A percentile compares a stretch with the other conserved stretches of the same genome.
Conservation (phyloP, 2,113 vertebrate genomes). For the Neoarius graeffei region DNA sequence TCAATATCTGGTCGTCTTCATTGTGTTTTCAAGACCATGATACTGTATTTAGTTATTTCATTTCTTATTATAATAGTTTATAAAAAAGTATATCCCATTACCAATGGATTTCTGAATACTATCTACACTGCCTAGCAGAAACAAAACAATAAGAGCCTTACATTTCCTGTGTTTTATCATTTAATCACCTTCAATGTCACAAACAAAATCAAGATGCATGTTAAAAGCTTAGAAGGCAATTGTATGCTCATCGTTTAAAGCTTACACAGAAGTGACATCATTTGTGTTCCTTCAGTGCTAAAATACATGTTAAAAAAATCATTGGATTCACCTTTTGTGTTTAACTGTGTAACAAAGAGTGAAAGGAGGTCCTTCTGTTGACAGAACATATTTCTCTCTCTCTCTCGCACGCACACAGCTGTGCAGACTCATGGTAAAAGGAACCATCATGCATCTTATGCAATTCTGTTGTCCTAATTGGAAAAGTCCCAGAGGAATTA, state of each 20-base stretch:
- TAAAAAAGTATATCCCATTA: background rate
- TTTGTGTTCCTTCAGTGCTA: background rate
- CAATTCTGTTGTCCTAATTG: slow-evolving; percentile 50
- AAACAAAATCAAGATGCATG: background rate
- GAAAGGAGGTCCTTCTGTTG: background rate
- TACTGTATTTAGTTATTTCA: background rate
- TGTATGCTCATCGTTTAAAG: background rate
- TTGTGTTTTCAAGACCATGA: background rate
- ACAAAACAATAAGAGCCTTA: background rate
- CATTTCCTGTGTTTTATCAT: background rate
- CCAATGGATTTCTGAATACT: background rate
- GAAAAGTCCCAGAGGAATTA: slow-evolving; percentile 26
- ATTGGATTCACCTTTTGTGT: background rate
- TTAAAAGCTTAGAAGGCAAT: background rate
- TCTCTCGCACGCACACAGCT: background rate
- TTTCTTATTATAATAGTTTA: background rate
- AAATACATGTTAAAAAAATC: background rate
- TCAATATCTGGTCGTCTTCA: background rate
- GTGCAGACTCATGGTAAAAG: slow-evolving; percentile 66
- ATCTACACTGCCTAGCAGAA: background rate
- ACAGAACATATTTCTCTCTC: background rate
- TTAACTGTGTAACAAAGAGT: background rate
- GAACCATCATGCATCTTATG: slow-evolving; percentile 58
- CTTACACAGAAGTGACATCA: background rate
- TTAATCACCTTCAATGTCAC: background rate